Percentiles rank a stretch among this genome's conserved stretches.
phyloP scores from a whole-genome alignment of 2,888 invertebrate species.

The Calliscelio sp. region DNA sequence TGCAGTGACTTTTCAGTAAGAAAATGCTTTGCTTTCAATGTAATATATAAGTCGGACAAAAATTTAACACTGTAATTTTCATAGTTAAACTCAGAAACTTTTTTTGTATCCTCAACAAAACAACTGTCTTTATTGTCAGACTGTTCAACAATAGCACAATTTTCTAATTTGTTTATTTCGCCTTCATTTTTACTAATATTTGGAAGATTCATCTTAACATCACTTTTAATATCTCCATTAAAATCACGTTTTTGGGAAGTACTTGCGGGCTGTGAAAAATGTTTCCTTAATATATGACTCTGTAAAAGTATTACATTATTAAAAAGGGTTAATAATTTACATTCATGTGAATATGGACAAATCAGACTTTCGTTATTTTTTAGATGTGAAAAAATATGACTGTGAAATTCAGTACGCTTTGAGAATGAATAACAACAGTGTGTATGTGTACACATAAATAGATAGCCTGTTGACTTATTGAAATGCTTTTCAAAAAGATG shows the following conservation, averaged over 20 bases:
- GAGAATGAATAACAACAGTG: too few species aligned
- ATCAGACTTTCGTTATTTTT: background rate
- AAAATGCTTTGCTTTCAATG: constrained; percentile 15
- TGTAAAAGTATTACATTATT: background rate
- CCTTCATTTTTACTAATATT: background rate
- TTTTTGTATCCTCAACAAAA: background rate
- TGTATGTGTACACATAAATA: too few species aligned
- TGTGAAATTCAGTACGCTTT: too few species aligned
- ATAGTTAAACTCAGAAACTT: constrained; percentile 1
- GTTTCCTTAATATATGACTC: constrained; percentile 1
- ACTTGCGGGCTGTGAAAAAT: background rate
- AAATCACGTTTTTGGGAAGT: background rate
- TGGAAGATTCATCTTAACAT: background rate
- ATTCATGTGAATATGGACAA: constrained; percentile 2
- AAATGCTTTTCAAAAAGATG: too few species aligned
- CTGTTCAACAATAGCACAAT: too few species aligned
- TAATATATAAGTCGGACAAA: background rate
- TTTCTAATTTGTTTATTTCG: background rate
- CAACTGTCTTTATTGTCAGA: too few species aligned
- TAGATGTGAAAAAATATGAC: too few species aligned
- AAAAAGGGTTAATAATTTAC: background rate
- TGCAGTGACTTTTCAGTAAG: background rate
- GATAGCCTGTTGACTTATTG: too few species aligned
- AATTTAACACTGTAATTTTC: constrained; percentile 3
- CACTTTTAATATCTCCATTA: constrained; percentile 1